These are phyloP conservation scores for Schizopygopsis malacanthus DNA, from an alignment of 2,797 vertebrate species.

Conservation along the genomic window DNA sequence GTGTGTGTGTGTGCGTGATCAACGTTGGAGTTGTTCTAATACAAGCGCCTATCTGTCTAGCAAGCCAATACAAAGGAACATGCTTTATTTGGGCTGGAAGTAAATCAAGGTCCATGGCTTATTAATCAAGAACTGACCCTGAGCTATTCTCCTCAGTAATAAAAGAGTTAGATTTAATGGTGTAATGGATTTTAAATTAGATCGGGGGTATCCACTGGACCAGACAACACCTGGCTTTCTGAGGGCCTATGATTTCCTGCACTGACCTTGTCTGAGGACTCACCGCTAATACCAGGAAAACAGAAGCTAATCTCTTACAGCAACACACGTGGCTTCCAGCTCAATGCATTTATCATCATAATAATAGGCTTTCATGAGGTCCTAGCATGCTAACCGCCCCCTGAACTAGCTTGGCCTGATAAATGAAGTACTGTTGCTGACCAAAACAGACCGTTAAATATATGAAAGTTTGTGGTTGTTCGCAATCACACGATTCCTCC, in stretches of 20 bases:
- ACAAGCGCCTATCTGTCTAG: constrained; percentile 4
- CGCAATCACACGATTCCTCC: not conserved
- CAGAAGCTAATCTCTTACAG: constrained; percentile 58
- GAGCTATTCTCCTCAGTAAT: not conserved
- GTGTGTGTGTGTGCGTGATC: not conserved
- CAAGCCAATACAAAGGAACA: constrained; percentile 16
- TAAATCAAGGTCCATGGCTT: constrained; percentile 13
- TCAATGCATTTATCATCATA: constrained; percentile 55
- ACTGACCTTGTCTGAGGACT: constrained; percentile 44
- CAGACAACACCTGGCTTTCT: constrained; percentile 33
- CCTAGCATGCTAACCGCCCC: constrained; percentile 29
- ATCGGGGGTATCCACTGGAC: constrained; percentile 21
- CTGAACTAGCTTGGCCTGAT: not conserved
- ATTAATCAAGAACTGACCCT: constrained; percentile 26
- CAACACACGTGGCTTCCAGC: constrained; percentile 45
- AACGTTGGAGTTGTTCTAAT: constrained; percentile 41
- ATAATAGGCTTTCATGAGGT: constrained; percentile 56
- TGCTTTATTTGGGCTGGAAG: constrained; percentile 43
- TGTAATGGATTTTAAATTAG: constrained; percentile 29
- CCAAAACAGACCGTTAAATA: not conserved
- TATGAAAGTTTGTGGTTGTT: not conserved
- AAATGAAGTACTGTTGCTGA: constrained; percentile 12
- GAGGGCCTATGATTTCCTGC: constrained; percentile 28
- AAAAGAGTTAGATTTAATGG: constrained; percentile 9
- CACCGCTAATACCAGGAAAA: constrained; percentile 57